phyloP scores from a whole-genome alignment of 2,888 invertebrate species.

The Tricholauxania praeusta region DNA sequence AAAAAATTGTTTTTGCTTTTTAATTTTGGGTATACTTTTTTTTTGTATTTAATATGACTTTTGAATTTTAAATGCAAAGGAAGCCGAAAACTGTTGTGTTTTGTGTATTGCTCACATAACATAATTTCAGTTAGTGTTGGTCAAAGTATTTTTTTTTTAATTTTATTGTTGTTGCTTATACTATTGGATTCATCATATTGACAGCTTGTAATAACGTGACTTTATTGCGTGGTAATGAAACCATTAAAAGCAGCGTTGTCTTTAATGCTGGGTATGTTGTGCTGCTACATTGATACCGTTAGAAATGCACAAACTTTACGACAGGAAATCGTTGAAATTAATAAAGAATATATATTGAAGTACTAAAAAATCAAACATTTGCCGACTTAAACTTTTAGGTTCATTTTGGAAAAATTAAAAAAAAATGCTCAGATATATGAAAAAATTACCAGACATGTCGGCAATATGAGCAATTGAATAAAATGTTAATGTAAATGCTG shows the following conservation, averaged over 20 bases:
- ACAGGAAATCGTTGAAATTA: constrained; percentile 60
- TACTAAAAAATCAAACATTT: too few species aligned
- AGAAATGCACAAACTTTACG: constrained; percentile 57
- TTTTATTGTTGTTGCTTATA: background rate
- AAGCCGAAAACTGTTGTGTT: constrained; percentile 7
- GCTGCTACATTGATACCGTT: constrained; percentile 28
- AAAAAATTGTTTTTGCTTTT: background rate
- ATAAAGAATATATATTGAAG: constrained; percentile 35
- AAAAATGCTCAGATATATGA: too few species aligned
- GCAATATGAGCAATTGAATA: too few species aligned
- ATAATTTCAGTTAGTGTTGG: constrained; percentile 21
- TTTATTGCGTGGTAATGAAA: constrained; percentile 65
- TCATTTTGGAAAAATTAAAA: too few species aligned
- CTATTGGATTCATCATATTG: constrained; percentile 37
- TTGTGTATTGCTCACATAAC: constrained; percentile 6
- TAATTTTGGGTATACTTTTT: background rate
- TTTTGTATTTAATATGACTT: constrained; percentile 20
- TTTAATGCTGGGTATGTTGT: constrained; percentile 35
- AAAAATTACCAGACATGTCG: too few species aligned
- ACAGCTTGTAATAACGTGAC: constrained; percentile 59
- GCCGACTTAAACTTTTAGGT: too few species aligned
- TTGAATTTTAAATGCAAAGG: constrained; percentile 28
- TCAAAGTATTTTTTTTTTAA: background rate
- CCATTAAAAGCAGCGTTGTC: constrained; percentile 51
- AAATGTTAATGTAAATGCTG: too few species aligned